Conservation (phyloP, 2,113 vertebrate genomes). For the Haplochromis burtoni region DNA sequence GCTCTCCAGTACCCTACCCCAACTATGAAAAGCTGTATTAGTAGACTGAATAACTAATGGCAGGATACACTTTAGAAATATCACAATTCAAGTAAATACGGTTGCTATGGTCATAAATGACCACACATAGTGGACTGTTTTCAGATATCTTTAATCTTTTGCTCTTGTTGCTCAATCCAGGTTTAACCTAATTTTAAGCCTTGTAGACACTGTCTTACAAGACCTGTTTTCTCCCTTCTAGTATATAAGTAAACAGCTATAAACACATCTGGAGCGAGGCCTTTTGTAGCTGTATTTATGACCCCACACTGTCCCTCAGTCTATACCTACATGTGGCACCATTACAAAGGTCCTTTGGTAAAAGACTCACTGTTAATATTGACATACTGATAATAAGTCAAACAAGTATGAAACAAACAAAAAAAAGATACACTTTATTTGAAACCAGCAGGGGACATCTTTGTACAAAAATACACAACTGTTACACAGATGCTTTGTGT, state of each 20-base stretch:
- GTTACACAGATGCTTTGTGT: conserved; percentile 41
- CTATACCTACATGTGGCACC: background rate
- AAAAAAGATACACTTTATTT: conserved; percentile 71
- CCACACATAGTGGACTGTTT: background rate
- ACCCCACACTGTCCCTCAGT: background rate
- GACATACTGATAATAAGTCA: conserved; percentile 1
- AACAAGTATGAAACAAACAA: conserved; percentile 51
- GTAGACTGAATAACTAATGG: background rate
- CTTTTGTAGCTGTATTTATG: background rate
- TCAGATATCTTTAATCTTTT: background rate
- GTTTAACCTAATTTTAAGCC: background rate
- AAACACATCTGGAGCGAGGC: background rate
- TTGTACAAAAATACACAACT: conserved; percentile 74
- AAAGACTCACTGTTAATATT: background rate
- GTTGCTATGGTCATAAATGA: background rate
- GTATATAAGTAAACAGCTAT: background rate
- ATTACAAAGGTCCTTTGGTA: background rate
- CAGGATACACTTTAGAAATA: background rate
- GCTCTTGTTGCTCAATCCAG: background rate
- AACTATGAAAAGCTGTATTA: background rate
- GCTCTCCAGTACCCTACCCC: background rate
- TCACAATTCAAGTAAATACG: background rate
- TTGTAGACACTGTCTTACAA: background rate
- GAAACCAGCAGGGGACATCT: conserved; percentile 57
- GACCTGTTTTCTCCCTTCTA: background rate